These are phyloP conservation scores for Rhamnusium bicolor DNA, from an alignment of 2,888 invertebrate species.

Conservation along the genomic window DNA sequence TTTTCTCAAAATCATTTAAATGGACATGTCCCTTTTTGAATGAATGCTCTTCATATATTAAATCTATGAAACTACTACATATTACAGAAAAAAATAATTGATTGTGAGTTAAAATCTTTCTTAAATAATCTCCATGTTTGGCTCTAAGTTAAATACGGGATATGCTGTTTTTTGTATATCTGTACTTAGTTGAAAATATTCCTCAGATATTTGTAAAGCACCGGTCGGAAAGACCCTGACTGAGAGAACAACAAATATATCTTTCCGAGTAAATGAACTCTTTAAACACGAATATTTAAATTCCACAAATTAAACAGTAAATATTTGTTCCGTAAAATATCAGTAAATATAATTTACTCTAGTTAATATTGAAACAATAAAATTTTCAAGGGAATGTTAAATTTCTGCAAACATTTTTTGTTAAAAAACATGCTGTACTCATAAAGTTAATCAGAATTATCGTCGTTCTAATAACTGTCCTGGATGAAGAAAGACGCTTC, in stretches of 20 bases:
- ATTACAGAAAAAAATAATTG: too few relatives aligned
- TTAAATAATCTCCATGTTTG: not conserved
- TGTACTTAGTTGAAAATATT: not conserved
- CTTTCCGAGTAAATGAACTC: conserved; percentile 12
- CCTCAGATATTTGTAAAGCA: conserved; percentile 7
- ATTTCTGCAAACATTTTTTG: not conserved
- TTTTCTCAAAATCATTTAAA: too few relatives aligned
- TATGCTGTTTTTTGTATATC: not conserved
- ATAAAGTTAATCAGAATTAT: too few relatives aligned
- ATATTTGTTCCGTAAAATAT: conserved; percentile 26
- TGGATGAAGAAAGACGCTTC: too few relatives aligned
- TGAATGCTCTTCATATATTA: too few relatives aligned
- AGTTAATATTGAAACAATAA: not conserved
- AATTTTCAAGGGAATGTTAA: not conserved
- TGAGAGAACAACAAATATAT: conserved; percentile 18
- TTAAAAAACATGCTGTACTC: too few relatives aligned
- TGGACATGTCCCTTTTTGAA: too few relatives aligned
- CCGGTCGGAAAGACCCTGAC: conserved; percentile 2
- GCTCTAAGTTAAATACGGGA: not conserved
- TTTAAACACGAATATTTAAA: conserved; percentile 17
- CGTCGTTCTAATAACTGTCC: too few relatives aligned
- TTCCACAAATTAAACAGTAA: conserved; percentile 24
- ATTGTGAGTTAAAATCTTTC: too few relatives aligned
- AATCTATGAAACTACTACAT: too few relatives aligned
- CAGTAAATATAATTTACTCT: conserved; percentile 2